Conservation (phyloP, 2,113 vertebrate genomes). For the Neolamprologus brichardi region DNA sequence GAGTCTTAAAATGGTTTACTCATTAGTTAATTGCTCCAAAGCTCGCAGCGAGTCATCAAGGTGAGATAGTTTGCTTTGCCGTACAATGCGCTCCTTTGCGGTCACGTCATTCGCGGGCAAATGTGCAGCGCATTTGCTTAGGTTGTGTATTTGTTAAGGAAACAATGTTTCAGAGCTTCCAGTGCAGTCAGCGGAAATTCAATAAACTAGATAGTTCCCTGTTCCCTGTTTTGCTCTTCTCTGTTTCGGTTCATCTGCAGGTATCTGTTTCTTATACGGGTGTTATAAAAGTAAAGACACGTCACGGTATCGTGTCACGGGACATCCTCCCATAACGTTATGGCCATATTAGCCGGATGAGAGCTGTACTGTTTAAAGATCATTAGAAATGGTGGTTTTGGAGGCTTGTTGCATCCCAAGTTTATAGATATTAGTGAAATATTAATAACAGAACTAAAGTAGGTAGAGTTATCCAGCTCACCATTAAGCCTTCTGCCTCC, state of each 20-base stretch:
- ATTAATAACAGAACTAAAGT: background rate
- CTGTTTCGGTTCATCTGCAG: background rate
- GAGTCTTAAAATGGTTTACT: background rate
- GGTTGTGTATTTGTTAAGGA: background rate
- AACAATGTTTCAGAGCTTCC: background rate
- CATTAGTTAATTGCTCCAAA: background rate
- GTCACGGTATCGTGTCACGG: rapidly evolving
- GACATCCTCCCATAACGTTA: background rate
- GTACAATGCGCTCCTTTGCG: background rate
- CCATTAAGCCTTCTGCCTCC: background rate
- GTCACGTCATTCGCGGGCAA: background rate
- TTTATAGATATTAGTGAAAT: background rate
- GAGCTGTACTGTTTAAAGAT: background rate
- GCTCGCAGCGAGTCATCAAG: background rate
- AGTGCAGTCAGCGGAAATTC: background rate
- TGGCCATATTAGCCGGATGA: background rate
- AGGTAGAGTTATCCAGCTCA: background rate
- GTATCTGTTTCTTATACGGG: background rate
- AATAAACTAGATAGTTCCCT: background rate
- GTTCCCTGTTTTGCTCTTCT: background rate
- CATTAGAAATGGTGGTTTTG: background rate
- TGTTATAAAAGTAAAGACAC: background rate
- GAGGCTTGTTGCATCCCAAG: background rate
- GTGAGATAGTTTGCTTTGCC: background rate
- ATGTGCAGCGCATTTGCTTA: background rate